Evolutionary conservation across 2,888 invertebrate species (phyloP).

Genomic region (Synanthedon tipuliformis): DNA sequence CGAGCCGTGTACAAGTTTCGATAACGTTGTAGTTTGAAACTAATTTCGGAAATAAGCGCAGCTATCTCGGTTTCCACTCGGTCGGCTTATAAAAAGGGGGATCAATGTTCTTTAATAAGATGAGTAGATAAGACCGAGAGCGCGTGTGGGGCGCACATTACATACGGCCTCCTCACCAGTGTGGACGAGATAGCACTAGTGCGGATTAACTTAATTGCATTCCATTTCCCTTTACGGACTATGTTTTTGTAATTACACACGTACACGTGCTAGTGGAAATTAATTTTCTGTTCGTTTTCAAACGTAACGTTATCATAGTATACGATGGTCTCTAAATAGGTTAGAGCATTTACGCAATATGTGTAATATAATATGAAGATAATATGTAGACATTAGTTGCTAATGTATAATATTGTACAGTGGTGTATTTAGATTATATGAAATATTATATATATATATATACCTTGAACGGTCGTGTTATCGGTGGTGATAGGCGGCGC

Average conservation of each 20-base stretch:
- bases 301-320: neutral
- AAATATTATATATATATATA: constrained; percentile 9
- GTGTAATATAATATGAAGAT: neutral
- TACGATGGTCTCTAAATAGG: constrained; percentile 23
- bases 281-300: neutral
- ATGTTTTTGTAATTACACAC: neutral
- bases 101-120: constrained; percentile 44
- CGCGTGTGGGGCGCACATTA: constrained; percentile 5
- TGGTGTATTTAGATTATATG: constrained; percentile 6
- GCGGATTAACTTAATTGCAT: neutral
- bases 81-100: constrained; percentile 57
- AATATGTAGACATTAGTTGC: too few relatives aligned
- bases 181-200: neutral
- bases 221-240: neutral
- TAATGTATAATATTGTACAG: too few relatives aligned
- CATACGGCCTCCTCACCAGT: neutral
- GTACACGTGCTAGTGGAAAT: neutral
- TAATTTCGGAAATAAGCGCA: constrained; percentile 63
- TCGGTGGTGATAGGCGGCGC: constrained; percentile 52
- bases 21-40: constrained; percentile 64
- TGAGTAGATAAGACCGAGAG: constrained; percentile 8
- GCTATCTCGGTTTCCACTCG: constrained; percentile 52
- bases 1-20: constrained; percentile 64
- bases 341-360: constrained; percentile 14
- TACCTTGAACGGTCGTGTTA: constrained; percentile 26